Evolutionary conservation across 2,113 vertebrate species (phyloP).

Genomic region (Canis aureus): DNA sequence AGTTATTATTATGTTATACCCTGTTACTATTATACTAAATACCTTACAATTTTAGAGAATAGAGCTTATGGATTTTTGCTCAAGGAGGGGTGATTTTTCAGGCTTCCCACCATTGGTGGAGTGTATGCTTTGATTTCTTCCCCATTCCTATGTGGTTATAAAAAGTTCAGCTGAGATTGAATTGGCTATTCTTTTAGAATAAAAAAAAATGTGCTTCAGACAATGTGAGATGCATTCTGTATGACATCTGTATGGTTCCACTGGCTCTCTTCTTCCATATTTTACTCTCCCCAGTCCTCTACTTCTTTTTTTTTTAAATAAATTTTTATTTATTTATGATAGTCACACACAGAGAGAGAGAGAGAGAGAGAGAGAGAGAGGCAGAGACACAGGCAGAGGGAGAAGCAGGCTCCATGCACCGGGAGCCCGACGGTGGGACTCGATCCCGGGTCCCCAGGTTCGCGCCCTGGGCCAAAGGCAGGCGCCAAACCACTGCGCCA

Average conservation of each 20-base stretch:
- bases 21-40: neutral
- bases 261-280: neutral
- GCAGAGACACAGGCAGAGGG: too few species aligned
- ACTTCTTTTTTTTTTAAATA: neutral
- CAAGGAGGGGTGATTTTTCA: neutral
- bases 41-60: neutral
- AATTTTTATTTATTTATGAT: too few species aligned
- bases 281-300: neutral
- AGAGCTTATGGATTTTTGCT: neutral
- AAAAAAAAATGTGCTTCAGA: neutral
- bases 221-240: neutral
- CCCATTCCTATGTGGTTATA: neutral
- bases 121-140: neutral
- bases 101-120: neutral
- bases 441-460: too few species aligned
- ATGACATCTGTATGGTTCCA: neutral
- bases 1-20: neutral
- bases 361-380: too few species aligned
- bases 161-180: neutral
- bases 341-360: too few species aligned
- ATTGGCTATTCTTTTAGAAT: neutral
- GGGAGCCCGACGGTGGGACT: too few species aligned
- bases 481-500: too few species aligned
- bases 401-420: too few species aligned
- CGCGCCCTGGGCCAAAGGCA: too few species aligned